Percentiles rank a stretch among this genome's conserved stretches.
Conservation (phyloP, 1,140 invertebrate species). For the Cyclargus thomasi region DNA sequence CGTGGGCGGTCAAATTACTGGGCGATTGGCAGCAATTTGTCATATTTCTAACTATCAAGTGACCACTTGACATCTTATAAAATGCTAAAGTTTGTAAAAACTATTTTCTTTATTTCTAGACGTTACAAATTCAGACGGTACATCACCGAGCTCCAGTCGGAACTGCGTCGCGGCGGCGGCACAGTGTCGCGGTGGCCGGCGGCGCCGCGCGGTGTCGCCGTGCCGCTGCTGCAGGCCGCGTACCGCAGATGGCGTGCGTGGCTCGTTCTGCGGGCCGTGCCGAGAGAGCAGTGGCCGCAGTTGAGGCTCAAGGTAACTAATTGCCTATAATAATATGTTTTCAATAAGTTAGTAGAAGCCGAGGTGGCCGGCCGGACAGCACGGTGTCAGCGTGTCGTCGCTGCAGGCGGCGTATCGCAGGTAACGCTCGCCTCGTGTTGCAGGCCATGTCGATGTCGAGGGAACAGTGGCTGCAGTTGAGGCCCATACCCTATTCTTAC, state of each 20-base stretch:
- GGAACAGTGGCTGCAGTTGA: conserved; percentile 91
- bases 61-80: neutral
- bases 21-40: no score
- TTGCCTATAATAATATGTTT: no score
- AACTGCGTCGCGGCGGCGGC: conserved; percentile 37
- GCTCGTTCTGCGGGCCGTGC: conserved; percentile 89
- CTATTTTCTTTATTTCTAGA: conserved; percentile 43
- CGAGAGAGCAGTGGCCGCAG: conserved; percentile 90
- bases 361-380: conserved; percentile 87
- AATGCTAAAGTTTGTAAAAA: neutral
- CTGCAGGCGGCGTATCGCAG: conserved; percentile 80
- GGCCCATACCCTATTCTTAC: conserved; percentile 59
- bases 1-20: no score
- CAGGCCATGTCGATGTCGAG: conserved; percentile 87
- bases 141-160: conserved; percentile 78
- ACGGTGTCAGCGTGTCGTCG: conserved; percentile 75
- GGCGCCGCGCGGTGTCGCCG: conserved; percentile 79
- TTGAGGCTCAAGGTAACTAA: conserved; percentile 81
- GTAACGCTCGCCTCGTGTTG: conserved; percentile 94
- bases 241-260: conserved; percentile 89
- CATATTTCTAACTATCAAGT: neutral
- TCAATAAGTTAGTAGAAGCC: no score
- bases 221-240: conserved; percentile 78
- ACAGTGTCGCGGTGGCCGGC: conserved; percentile 81
- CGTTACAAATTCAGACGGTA: conserved; percentile 90